A percentile compares a stretch with the other conserved stretches of the same genome.
These are phyloP conservation scores for Crotophaga sulcirostris DNA, from an alignment of 2,113 vertebrate genomes.

Conservation along the genomic window DNA sequence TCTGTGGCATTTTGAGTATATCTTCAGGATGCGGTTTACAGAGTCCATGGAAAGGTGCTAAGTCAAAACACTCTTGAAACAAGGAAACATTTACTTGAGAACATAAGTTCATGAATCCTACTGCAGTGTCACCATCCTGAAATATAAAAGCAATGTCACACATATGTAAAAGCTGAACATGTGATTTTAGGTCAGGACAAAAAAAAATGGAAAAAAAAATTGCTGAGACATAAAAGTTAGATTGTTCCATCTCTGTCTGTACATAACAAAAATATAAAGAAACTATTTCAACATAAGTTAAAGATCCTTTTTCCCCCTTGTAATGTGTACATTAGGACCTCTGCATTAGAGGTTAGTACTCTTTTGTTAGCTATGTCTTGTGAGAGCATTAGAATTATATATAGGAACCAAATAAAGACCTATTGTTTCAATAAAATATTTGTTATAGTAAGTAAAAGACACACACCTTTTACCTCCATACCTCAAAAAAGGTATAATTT, in stretches of 20 bases:
- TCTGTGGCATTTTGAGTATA: not conserved
- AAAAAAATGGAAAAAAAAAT: not conserved
- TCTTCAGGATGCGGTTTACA: conserved; percentile 67
- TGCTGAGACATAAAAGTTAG: not conserved
- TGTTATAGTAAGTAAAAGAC: not conserved
- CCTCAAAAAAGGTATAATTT: not conserved
- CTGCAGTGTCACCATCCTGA: conserved; percentile 78
- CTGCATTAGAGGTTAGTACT: not conserved
- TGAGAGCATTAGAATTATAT: not conserved
- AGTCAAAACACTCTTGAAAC: conserved; percentile 81
- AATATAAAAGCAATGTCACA: conserved; percentile 7
- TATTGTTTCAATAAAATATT: not conserved
- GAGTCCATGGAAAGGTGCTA: conserved; percentile 81
- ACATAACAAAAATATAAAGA: not conserved
- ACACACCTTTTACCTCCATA: not conserved
- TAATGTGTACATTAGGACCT: not conserved
- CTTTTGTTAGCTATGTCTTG: not conserved
- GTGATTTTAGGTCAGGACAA: not conserved
- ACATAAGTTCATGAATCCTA: conserved; percentile 85
- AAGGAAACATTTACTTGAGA: conserved; percentile 74
- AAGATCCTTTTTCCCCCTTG: not conserved
- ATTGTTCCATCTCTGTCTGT: not conserved
- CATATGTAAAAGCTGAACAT: not conserved
- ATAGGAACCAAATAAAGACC: not conserved
- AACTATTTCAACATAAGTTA: not conserved